These are phyloP conservation scores for Nycticebus coucang DNA, from an alignment of 2,113 vertebrate genomes.

Conservation along the genomic window DNA sequence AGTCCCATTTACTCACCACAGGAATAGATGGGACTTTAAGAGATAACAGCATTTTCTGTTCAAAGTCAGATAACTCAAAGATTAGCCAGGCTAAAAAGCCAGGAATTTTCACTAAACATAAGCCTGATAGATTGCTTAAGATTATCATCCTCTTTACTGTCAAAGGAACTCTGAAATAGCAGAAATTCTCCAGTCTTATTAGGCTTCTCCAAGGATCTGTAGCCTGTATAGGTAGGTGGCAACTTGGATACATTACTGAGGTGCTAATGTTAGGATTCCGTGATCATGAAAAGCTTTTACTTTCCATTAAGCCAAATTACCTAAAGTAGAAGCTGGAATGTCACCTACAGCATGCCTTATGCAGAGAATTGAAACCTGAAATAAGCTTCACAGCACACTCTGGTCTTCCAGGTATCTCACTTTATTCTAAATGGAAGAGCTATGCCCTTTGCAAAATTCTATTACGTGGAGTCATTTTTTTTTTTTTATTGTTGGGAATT, in stretches of 20 bases:
- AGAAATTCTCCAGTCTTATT: slow-evolving; percentile 58
- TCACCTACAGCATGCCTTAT: neutral
- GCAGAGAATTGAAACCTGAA: slow-evolving; percentile 25
- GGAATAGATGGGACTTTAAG: slow-evolving; percentile 64
- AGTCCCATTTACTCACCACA: neutral
- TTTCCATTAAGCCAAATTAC: slow-evolving; percentile 61
- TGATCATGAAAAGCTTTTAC: slow-evolving; percentile 57
- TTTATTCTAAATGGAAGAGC: slow-evolving; percentile 20
- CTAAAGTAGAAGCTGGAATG: slow-evolving; percentile 38
- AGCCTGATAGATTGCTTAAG: slow-evolving; percentile 75
- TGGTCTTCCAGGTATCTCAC: neutral
- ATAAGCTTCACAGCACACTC: neutral
- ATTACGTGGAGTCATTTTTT: neutral
- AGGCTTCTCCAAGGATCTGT: slow-evolving; percentile 53
- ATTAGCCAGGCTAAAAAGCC: slow-evolving; percentile 69
- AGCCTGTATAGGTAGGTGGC: slow-evolving; percentile 35
- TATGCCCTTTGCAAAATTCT: slow-evolving; percentile 32
- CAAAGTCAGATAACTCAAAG: slow-evolving; percentile 80
- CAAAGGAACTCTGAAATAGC: slow-evolving; percentile 61
- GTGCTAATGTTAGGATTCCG: slow-evolving; percentile 73
- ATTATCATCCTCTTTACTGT: slow-evolving; percentile 49
- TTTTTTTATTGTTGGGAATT: no score
- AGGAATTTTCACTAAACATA: slow-evolving; percentile 61
- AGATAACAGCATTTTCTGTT: slow-evolving; percentile 72
- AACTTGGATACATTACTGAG: slow-evolving; percentile 69